Evolutionary conservation across 2,113 vertebrate species (phyloP), one percentile per base, ranked within the genome.

Genomic region (Semicossyphus pulcher): DNA sequence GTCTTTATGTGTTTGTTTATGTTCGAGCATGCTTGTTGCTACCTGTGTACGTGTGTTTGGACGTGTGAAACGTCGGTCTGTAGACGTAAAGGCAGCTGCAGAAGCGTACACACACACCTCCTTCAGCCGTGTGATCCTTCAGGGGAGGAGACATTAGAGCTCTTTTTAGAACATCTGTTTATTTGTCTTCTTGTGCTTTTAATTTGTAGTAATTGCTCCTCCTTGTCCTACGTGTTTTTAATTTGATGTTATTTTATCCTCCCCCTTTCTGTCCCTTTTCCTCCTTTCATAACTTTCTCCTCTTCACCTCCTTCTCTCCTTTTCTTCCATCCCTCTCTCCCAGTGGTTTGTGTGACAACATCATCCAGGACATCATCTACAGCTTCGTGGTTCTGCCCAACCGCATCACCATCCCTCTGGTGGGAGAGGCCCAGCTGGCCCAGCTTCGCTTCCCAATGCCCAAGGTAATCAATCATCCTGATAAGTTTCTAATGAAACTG

Each of bases 351-450:
- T 98, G 95, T 53, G 96, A 99, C 80, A 95, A 93, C 16, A 92
- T 99, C 80, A 96, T 99, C 86, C 58, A 95, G 93, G 97, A 99
- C 85, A 95, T 99, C 80, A 98, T 99, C 80, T 95, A 94, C 78
- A 95, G 95, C 91, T 93, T 93, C 69, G 66, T 99, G 91, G 97
- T 99, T 42, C 94, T 99, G 65, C 98, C 98, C 44, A 99, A 99
- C 32, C 95, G 94, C 62, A 95, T 99, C 87, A 95, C 92, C 25
- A 95, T 99, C 41, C 98, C 98, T 26, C 95, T 99, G 57, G 95
- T 97, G 81, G 95, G 93, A 14, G 95, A 98, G 20, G 84, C 94
- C n/a, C 90, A 97, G 25, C 92, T 99, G 20, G 94, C 95, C 32
- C 93, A 92, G 47, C 12, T 98, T 37, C 92, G 97, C 54, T 99